A percentile compares a stretch with the other conserved stretches of the same genome.
Evolutionary conservation across 2,888 invertebrate genomes (phyloP).

Genomic region (Parnassius glacialis): DNA sequence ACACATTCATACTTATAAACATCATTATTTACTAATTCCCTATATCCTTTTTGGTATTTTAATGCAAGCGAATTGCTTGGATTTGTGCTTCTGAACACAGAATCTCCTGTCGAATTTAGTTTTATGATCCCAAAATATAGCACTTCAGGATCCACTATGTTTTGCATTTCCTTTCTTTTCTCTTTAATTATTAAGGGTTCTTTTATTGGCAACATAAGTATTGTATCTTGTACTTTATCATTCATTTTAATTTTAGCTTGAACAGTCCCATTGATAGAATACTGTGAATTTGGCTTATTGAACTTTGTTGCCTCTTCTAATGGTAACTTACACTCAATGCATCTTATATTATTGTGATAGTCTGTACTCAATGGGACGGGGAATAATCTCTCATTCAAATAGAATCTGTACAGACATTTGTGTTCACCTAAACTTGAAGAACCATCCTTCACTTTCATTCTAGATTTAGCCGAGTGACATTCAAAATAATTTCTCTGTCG

Average conservation of each 20-base stretch:
- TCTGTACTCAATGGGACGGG: conserved; percentile 75
- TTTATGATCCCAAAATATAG: conserved; percentile 68
- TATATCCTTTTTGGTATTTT: conserved; percentile 68
- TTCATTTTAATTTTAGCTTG: conserved; percentile 67
- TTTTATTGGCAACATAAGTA: conserved; percentile 61
- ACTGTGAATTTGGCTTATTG: conserved; percentile 23
- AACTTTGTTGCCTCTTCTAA: conserved; percentile 41
- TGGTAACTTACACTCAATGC: conserved; percentile 74
- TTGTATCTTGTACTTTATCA: conserved; percentile 51
- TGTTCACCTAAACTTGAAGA: conserved; percentile 55
- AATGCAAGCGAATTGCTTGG: conserved; percentile 65
- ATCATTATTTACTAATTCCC: conserved; percentile 38
- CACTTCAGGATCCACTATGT: conserved; percentile 42
- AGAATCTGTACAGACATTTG: conserved; percentile 78
- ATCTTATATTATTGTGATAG: conserved; percentile 66
- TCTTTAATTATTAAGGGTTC: conserved; percentile 62
- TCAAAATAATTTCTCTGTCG: conserved; percentile 82
- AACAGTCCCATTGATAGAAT: conserved; percentile 59
- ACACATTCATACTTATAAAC: conserved; percentile 48
- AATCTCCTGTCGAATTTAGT: conserved; percentile 53
- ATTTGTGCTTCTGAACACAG: conserved; percentile 50
- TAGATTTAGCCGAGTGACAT: conserved; percentile 77
- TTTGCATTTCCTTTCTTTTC: conserved; percentile 43
- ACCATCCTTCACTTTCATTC: conserved; percentile 46
- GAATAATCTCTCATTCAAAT: conserved; percentile 79